Evolutionary conservation across 1,140 invertebrate species (phyloP), one percentile per base, ranked within the genome.

Genomic region (Telenomus remus): DNA sequence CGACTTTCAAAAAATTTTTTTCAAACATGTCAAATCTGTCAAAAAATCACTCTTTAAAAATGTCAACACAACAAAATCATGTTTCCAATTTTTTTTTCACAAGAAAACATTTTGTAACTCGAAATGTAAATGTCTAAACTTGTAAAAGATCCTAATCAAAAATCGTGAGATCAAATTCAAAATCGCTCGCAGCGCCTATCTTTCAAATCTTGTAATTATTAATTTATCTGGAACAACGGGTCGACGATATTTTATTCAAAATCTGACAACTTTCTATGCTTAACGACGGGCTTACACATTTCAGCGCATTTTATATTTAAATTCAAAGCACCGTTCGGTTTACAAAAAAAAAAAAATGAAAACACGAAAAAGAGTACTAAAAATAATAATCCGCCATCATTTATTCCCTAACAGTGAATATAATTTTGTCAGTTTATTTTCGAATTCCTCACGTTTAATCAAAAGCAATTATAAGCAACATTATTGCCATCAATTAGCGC

Each of bases 401-500:
- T 27, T 27, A 27, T 27, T 27, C 19, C 1, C 2, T 27, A 27
- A 27, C 19, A 27, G 19, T 27, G 19, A 3, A 27, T 27, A 3
- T 27, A 27, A 27, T 27, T 27, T 27, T 6, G 6, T 27, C 19
- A 27, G 19, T 27, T 27, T 27, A 27, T 27, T 27, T 27, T 27
- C 19, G 6, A 27, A 27, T 27, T 1, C 19, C 19, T 27, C 19
- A 6, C 13, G n/a, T 19, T 57, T 57, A 47, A 11, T 15, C 9
- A 61, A 61, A 13, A 37, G 7, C 4, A 43, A 56, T 56, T 49
- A 65, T 65, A 49, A 54, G 14, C 8, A 4, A 44, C 7, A 55
- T 48, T 43, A 55, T 57, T 57, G 56, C 16, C 19, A 47, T 27
- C 19, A 27, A 27, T 27, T 27, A 27, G 19, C 6, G 1, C 6